These are phyloP conservation scores for Danio rerio DNA, from an alignment of 2,113 vertebrate genomes.

Conservation along the genomic window DNA sequence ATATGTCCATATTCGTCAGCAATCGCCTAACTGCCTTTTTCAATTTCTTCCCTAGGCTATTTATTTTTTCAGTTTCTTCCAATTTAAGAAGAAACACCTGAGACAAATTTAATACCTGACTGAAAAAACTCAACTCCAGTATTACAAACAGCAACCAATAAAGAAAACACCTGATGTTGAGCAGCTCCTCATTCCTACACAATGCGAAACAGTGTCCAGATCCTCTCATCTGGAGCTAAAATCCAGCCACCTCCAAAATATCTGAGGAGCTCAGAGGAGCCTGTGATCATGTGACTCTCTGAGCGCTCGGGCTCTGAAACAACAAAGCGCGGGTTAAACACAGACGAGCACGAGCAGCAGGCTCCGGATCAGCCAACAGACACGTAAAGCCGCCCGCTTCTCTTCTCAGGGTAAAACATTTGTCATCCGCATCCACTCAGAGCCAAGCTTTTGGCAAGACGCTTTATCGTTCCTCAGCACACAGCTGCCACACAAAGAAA, in stretches of 20 bases:
- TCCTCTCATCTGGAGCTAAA: constrained; percentile 39
- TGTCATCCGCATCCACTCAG: constrained; percentile 21
- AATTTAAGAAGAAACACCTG: neutral
- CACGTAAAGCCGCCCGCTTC: constrained; percentile 20
- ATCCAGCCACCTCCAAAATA: constrained; percentile 23
- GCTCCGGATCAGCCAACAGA: constrained; percentile 22
- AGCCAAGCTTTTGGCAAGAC: constrained; percentile 5
- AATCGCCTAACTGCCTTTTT: neutral
- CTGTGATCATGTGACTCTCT: constrained; percentile 24
- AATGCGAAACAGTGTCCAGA: neutral
- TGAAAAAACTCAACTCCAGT: neutral
- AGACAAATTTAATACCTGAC: neutral
- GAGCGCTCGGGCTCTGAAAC: neutral
- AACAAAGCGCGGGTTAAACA: constrained; percentile 43
- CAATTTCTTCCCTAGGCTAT: neutral
- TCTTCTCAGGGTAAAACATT: constrained; percentile 22
- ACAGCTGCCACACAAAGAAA: neutral
- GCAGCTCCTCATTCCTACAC: constrained; percentile 3
- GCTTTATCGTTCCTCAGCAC: neutral
- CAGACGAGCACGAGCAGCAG: constrained; percentile 27
- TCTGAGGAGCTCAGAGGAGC: constrained; percentile 17
- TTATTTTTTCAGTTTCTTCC: no score
- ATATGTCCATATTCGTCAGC: neutral
- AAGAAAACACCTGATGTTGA: neutral
- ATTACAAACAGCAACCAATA: constrained; percentile 36